Conservation (phyloP, 2,888 invertebrate genomes). For the Podabrus alpinus region DNA sequence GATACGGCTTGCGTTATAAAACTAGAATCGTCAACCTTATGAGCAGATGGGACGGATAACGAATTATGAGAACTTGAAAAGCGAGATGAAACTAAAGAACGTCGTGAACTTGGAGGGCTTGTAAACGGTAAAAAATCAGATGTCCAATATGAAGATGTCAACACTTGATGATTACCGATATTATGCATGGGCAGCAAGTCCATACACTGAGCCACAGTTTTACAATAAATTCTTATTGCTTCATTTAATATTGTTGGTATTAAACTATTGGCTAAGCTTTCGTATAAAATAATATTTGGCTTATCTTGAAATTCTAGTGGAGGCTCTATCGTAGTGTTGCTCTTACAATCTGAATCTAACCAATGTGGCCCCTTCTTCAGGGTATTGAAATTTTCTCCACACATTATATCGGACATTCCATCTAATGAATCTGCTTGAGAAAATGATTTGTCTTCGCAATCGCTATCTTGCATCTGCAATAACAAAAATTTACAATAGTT, state of each 20-base stretch:
- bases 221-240: conserved; percentile 37
- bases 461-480: conserved; percentile 78
- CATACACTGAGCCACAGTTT: conserved; percentile 19
- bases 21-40: conserved; percentile 81
- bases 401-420: conserved; percentile 75
- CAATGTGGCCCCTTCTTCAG: conserved; percentile 76
- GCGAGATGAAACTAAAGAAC: conserved; percentile 75
- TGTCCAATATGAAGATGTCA: conserved; percentile 57
- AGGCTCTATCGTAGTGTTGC: conserved; percentile 74
- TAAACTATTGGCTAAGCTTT: conserved; percentile 57
- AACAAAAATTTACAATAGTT: conserved; percentile 23
- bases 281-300: conserved; percentile 51
- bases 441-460: conserved; percentile 75
- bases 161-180: conserved; percentile 23
- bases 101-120: conserved; percentile 72
- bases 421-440: conserved; percentile 81
- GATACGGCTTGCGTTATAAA: conserved; percentile 90
- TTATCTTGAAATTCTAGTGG: conserved; percentile 83
- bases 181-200: background rate
- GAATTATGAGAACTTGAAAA: conserved; percentile 86
- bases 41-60: conserved; percentile 68
- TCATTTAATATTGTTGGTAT: conserved; percentile 57
- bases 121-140: conserved; percentile 63
- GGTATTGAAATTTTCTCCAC: conserved; percentile 81
- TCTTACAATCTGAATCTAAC: conserved; percentile 60